These are phyloP conservation scores for Heliocidaris tuberculata DNA, from an alignment of 35 echinoderm and acorn worm genomes.

Conservation along the genomic window DNA sequence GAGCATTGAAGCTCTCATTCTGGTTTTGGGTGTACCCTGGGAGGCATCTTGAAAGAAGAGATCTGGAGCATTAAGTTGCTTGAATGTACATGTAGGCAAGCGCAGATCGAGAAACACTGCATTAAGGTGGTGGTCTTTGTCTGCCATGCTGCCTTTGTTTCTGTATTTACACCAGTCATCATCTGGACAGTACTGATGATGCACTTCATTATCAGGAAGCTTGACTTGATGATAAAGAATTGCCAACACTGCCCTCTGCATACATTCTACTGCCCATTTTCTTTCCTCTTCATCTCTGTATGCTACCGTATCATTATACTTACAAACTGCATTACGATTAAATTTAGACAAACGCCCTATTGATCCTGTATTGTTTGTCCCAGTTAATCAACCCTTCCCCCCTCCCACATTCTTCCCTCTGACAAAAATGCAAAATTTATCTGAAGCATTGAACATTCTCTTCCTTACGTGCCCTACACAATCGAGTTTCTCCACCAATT, in stretches of 20 bases:
- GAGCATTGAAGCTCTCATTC: conserved; percentile 43
- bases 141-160: background rate
- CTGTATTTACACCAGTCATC: background rate
- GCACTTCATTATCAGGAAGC: background rate
- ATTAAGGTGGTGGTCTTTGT: background rate
- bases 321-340: no score
- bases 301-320: no score
- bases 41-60: conserved; percentile 51
- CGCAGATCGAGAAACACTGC: background rate
- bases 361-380: background rate
- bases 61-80: background rate
- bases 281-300: no score
- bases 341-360: background rate
- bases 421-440: background rate
- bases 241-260: background rate
- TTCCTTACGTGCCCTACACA: conserved; percentile 53
- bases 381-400: background rate
- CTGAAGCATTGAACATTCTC: conserved; percentile 33
- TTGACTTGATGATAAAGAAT: conserved; percentile 7
- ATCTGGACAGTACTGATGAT: conserved; percentile 24
- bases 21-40: conserved; percentile 51
- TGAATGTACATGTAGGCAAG: conserved; percentile 18
- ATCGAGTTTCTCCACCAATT: no score
- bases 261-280: background rate
- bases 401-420: background rate